Percentiles rank a stretch among this genome's conserved stretches.
Evolutionary conservation across 2,113 vertebrate genomes (phyloP).

Genomic region (Danionella cerebrum): DNA sequence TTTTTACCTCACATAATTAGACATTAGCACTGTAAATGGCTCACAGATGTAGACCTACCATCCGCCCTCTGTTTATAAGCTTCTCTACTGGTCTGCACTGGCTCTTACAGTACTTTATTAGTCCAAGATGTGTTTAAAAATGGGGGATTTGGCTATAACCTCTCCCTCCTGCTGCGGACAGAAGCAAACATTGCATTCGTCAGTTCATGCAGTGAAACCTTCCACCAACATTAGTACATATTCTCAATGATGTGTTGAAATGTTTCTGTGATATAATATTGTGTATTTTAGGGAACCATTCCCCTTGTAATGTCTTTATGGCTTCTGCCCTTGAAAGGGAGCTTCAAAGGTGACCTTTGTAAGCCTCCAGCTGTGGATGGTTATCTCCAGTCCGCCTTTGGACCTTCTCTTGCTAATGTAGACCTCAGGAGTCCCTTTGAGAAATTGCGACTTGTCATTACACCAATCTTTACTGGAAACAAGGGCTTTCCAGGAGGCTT

Average conservation of each 20-base stretch:
- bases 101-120: constrained; percentile 5
- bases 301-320: not conserved
- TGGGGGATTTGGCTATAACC: not conserved
- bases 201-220: not conserved
- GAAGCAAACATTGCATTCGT: not conserved
- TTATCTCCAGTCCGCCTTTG: not conserved
- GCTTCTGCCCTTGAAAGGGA: not conserved
- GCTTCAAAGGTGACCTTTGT: constrained; percentile 15
- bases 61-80: not conserved
- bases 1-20: not conserved
- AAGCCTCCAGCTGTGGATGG: constrained; percentile 1
- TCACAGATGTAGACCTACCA: not conserved
- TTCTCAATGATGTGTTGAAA: not conserved
- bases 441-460: not conserved
- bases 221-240: not conserved
- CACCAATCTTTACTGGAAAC: not conserved
- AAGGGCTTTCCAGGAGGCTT: not conserved
- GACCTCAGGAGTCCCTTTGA: not conserved
- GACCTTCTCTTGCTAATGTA: not conserved
- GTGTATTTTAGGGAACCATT: no score
- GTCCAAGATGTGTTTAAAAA: constrained; percentile 4
- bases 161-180: constrained; percentile 16
- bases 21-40: not conserved
- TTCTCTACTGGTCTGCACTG: not conserved
- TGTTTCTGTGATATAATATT: no score